phyloP scores from a whole-genome alignment of 2,888 invertebrate species.

The Catocala sponsa region DNA sequence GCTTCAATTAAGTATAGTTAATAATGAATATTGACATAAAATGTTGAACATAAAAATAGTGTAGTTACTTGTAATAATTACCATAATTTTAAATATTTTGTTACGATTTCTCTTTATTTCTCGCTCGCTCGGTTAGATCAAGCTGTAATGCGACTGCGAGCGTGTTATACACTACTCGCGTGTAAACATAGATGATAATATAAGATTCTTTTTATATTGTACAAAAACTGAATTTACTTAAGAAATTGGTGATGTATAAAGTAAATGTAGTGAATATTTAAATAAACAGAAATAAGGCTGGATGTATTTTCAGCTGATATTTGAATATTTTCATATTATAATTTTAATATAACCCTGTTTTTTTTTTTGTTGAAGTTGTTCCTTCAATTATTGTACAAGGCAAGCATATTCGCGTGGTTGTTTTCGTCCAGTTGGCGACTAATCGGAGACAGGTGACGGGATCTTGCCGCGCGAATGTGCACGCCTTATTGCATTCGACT shows the following conservation, averaged over 20 bases:
- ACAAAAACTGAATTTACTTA: slow-evolving; percentile 88
- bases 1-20: slow-evolving; percentile 84
- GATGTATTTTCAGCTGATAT: slow-evolving; percentile 84
- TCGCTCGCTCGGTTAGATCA: slow-evolving; percentile 83
- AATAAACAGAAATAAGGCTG: slow-evolving; percentile 87
- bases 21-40: slow-evolving; percentile 87
- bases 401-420: slow-evolving; percentile 61
- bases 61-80: slow-evolving; percentile 87
- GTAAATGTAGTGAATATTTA: slow-evolving; percentile 87
- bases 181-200: slow-evolving; percentile 82
- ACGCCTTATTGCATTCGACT: slow-evolving; percentile 69
- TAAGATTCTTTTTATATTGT: slow-evolving; percentile 89
- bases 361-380: slow-evolving; percentile 85
- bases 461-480: slow-evolving; percentile 57
- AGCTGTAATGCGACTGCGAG: slow-evolving; percentile 73
- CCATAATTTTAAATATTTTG: slow-evolving; percentile 86
- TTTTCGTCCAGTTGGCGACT: slow-evolving; percentile 11
- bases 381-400: slow-evolving; percentile 81
- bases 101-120: slow-evolving; percentile 81
- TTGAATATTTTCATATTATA: slow-evolving; percentile 89
- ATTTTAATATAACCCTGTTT: slow-evolving; percentile 88
- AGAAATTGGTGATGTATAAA: slow-evolving; percentile 88
- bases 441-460: slow-evolving; percentile 1
- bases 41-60: slow-evolving; percentile 86
- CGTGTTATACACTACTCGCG: slow-evolving; percentile 80